A percentile compares a stretch with the other conserved stretches of the same genome.
Conservation (phyloP, 2,797 vertebrate genomes). For the Xiphorhynchus erythropygius region DNA sequence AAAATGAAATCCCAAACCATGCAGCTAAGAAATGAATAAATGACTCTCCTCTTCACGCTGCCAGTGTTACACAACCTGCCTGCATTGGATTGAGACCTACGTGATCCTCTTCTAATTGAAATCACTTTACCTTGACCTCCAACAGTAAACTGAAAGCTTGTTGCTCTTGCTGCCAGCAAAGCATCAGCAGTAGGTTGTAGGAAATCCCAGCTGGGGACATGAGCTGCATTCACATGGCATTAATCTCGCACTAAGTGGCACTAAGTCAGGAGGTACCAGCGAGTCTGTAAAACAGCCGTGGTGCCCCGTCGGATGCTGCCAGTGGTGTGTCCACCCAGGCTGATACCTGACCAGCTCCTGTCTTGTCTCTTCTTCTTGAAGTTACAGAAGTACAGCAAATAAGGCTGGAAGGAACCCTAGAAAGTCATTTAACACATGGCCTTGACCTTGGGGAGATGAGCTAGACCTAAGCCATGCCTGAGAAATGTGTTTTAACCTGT, state of each 20-base stretch:
- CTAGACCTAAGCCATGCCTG: background rate
- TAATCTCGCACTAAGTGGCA: constrained; percentile 30
- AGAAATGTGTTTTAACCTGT: background rate
- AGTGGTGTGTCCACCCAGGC: background rate
- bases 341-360: background rate
- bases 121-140: constrained; percentile 77
- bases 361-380: background rate
- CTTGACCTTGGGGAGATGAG: background rate
- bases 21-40: constrained; percentile 63
- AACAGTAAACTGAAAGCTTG: constrained; percentile 69
- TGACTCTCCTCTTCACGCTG: constrained; percentile 18
- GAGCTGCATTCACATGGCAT: background rate
- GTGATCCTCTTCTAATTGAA: constrained; percentile 79
- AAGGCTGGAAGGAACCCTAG: background rate
- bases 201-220: constrained; percentile 61
- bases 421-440: background rate
- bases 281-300: background rate
- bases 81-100: constrained; percentile 72
- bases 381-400: background rate
- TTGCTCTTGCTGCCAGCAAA: constrained; percentile 62
- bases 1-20: constrained; percentile 41
- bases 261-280: constrained; percentile 37
- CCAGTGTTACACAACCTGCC: constrained; percentile 71
- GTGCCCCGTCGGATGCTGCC: background rate
- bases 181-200: constrained; percentile 42